A percentile compares a stretch with the other conserved stretches of the same genome.
phyloP scores from a whole-genome alignment of 2,888 invertebrate species.

The Caenorhabditis sp. region DNA sequence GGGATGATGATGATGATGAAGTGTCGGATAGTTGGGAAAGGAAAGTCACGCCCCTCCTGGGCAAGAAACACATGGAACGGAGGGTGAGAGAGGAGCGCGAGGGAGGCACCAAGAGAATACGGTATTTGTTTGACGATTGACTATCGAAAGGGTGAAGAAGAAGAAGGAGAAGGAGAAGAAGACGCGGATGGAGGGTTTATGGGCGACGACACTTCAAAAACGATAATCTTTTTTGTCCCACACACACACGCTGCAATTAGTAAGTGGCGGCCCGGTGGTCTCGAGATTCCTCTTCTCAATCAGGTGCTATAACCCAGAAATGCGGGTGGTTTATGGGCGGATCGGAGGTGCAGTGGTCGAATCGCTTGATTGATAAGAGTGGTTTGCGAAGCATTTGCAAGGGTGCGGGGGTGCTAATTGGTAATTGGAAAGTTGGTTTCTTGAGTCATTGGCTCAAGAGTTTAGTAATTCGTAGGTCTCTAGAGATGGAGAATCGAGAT shows the following conservation, averaged over 20 bases:
- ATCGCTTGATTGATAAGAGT: no score
- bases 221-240: conserved; percentile 46
- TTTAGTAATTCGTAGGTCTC: no score
- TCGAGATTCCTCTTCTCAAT: neutral
- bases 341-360: no score
- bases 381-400: no score
- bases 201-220: conserved; percentile 50
- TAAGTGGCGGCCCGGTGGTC: neutral
- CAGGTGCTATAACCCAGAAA: conserved; percentile 4
- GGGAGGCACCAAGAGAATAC: conserved; percentile 17
- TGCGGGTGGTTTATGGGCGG: no score
- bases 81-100: conserved; percentile 14
- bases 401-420: no score
- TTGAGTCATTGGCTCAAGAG: no score
- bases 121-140: conserved; percentile 62
- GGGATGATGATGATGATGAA: conserved; percentile 44
- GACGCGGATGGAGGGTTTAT: conserved; percentile 35
- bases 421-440: no score
- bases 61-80: conserved; percentile 31
- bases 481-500: no score
- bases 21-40: conserved; percentile 33
- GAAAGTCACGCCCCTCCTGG: conserved; percentile 30
- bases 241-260: conserved; percentile 22
- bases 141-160: conserved; percentile 18
- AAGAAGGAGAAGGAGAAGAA: conserved; percentile 15